Evolutionary conservation across 2,797 vertebrate species (phyloP), one percentile per base, ranked within the genome.

Genomic region (Momotus momota): DNA sequence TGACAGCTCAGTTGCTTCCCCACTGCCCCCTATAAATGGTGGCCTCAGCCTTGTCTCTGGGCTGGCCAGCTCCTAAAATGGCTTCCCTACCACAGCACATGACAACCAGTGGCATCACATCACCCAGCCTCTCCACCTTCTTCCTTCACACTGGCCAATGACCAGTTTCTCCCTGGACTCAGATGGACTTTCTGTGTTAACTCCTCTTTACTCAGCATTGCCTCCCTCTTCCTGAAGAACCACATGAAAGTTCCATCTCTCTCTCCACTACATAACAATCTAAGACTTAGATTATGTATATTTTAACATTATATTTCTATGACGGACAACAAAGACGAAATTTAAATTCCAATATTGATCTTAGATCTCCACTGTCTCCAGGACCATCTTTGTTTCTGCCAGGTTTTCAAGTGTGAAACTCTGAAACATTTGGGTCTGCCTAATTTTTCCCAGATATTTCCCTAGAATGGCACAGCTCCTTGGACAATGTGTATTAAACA

Each of bases 71-170:
- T 85, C 43, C 64, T 38, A 16, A 57, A 46, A 52, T 17, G 15
- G 17, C 40, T 48, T 67, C 45, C 23, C 33, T 14, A 10, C 17
- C 10, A 5, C 41, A 21, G 15, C 20, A 25, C 1, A 12, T 72
- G 43, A 54, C 2, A 1, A 10, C 23, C 18, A 4, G 19, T 7
- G 10, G 45, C 31, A 51, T 21, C 5, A 0, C 8, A 18, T 62
- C 72, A 51, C 14, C n/a, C 2, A 2, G 14, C 12, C 22, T 43
- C n/a, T 40, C 71, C 45, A 41, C 25, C 18, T 33, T 54, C 27
- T 33, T 46, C 55, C 79, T 70, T 52, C 40, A 29, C 35, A 7
- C 20, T 20, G 23, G 40, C 31, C 33, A 31, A 38, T 58, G 10
- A 43, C 7, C 40, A 52, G 26, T 79, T 58, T 78, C 67, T 41